Evolutionary conservation across 1,140 invertebrate species (phyloP).

Genomic region (Eulimnadia texana): DNA sequence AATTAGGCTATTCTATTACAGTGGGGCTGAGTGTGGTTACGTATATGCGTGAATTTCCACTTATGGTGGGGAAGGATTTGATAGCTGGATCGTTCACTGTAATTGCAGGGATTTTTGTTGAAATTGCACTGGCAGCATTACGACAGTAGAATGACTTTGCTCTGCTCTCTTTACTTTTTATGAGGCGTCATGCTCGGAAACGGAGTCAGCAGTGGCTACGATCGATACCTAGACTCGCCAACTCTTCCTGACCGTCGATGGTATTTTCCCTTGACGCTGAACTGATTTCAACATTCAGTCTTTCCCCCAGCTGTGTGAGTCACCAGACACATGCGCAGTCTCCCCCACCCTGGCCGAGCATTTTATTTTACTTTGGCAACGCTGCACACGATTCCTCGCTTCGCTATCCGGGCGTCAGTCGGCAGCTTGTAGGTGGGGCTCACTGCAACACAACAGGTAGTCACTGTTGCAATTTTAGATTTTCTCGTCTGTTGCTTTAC

Average conservation of each 20-base stretch:
- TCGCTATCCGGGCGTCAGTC: not conserved
- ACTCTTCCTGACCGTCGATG: not conserved
- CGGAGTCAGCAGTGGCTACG: not conserved
- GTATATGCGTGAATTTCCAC: not conserved
- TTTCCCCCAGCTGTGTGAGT: not conserved
- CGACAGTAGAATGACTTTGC: not conserved
- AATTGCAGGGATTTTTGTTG: not conserved
- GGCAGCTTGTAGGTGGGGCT: not conserved
- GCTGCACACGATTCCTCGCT: not conserved
- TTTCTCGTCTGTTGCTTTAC: not conserved
- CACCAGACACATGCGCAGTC: not conserved
- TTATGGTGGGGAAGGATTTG: not conserved
- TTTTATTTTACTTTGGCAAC: not conserved
- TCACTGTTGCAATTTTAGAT: not conserved
- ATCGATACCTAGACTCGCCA: constrained; percentile 10
- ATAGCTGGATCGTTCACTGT: not conserved
- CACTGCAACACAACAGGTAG: not conserved
- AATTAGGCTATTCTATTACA: not conserved
- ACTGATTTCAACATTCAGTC: not conserved
- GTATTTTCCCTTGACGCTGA: not conserved
- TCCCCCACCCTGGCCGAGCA: not conserved
- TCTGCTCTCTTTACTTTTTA: not conserved
- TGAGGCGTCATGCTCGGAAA: not conserved
- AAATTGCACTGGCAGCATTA: not conserved
- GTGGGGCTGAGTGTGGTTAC: not conserved